Base-by-base conservation (phyloP, 2,113 vertebrate species). In the Toxostoma redivivum region DNA sequence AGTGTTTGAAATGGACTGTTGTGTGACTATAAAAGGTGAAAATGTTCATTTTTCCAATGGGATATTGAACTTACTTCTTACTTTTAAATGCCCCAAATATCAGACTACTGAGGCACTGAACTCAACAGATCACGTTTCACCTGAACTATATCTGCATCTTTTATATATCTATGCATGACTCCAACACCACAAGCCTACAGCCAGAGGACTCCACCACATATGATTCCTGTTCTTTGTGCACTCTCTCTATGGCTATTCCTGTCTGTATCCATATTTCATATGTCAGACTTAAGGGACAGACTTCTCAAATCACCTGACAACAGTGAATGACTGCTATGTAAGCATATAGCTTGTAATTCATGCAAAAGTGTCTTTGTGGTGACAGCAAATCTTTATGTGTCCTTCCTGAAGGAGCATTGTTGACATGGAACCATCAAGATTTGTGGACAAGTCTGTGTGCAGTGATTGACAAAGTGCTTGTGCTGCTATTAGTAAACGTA, bases 331-430 rank as follows among this genome's bases (percentile, higher is more conserved):
- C 85, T 96, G 67, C 74, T 87, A 91, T 86, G 84, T 72, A 92
- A 86, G 62, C 81, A 80, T 70, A 93, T 31, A 88, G 90, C 92
- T 95, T 95, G 85, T 96, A 95, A 97, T 96, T 96, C 93, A 97
- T 86, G 85, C 92, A 86, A 70, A 94, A 94, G 71, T 66, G 27
- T 57, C 91, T 95, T 86, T 93, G 72, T 66, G 62, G 62, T 95
- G 93, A 96, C 96, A 95, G 93, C 38, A 95, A 96, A 96, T 93
- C 95, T 94, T 95, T 96, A 95, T 1, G 1, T 37, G 87, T 90
- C 69, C 87, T 88, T 85, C 88, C 71, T 86, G 84, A 88, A 95
- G 86, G 65, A 90, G 17, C 0, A 0, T 65, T 84, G n/a, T 86
- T 95, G 94, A 94, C 82, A 89, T 69, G 82, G 77, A 92, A 86